Evolutionary conservation across 2,888 invertebrate genomes (phyloP).

Genomic region (Lapara coniferarum): DNA sequence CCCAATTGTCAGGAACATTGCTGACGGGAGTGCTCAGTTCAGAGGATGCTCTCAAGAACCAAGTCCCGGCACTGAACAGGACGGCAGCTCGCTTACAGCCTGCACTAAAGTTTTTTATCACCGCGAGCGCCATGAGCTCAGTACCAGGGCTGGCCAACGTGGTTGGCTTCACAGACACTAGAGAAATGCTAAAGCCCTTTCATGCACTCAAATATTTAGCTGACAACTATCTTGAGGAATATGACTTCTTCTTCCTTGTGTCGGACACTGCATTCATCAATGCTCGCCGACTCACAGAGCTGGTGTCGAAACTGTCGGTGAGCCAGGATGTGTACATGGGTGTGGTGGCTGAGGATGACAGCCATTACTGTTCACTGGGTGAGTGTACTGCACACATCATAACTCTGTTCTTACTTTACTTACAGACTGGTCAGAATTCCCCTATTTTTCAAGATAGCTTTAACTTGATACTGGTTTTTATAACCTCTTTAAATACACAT

Average conservation of each 20-base stretch:
- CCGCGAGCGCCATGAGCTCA: slow-evolving; percentile 72
- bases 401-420: too few species aligned
- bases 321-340: slow-evolving; percentile 94
- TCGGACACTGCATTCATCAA: slow-evolving; percentile 94
- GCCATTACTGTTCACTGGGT: slow-evolving; percentile 88
- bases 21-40: slow-evolving; percentile 94
- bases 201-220: slow-evolving; percentile 95
- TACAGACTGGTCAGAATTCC: too few species aligned
- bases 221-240: slow-evolving; percentile 94
- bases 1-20: slow-evolving; percentile 64
- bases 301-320: slow-evolving; percentile 91
- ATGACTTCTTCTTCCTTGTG: slow-evolving; percentile 95
- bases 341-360: slow-evolving; percentile 82
- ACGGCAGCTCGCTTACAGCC: slow-evolving; percentile 93
- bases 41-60: slow-evolving; percentile 87
- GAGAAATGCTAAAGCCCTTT: slow-evolving; percentile 89
- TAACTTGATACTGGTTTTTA: too few species aligned
- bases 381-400: slow-evolving; percentile 36
- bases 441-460: too few species aligned
- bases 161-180: slow-evolving; percentile 93
- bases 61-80: slow-evolving; percentile 94
- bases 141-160: slow-evolving; percentile 85
- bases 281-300: slow-evolving; percentile 87
- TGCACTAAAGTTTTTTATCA: slow-evolving; percentile 92
- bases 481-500: too few species aligned